Conservation (phyloP, 2,113 vertebrate species). For the Larimichthys crocea region DNA sequence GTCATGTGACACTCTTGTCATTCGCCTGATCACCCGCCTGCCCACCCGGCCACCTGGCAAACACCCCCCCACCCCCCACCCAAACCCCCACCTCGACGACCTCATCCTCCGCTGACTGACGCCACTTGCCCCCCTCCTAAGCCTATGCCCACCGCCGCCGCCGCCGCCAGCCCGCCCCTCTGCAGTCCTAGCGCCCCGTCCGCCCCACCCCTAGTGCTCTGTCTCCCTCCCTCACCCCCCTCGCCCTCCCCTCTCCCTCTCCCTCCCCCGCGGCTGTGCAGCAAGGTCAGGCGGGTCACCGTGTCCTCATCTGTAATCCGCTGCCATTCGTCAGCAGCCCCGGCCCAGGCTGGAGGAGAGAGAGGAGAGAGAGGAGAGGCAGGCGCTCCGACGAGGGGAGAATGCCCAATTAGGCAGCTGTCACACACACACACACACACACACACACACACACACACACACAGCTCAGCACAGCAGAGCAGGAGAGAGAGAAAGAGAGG, state of each 20-base stretch:
- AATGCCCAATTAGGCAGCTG: slow-evolving; percentile 99
- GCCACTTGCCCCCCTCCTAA: slow-evolving; percentile 73
- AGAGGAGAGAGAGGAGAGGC: slow-evolving; percentile 74
- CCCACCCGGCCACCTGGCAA: slow-evolving; percentile 88
- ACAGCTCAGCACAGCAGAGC: slow-evolving; percentile 70
- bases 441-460: slow-evolving; percentile 77
- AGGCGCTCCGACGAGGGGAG: slow-evolving; percentile 94
- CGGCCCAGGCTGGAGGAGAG: slow-evolving; percentile 89
- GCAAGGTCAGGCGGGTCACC: slow-evolving; percentile 97
- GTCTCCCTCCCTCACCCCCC: slow-evolving; percentile 30
- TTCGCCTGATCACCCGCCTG: slow-evolving; percentile 73
- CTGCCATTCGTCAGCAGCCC: slow-evolving; percentile 98
- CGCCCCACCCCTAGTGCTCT: slow-evolving; percentile 74
- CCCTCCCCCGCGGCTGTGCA: slow-evolving; percentile 86
- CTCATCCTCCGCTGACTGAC: slow-evolving; percentile 93
- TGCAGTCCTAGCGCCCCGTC: slow-evolving; percentile 84
- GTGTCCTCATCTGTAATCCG: slow-evolving; percentile 99
- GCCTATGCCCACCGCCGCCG: slow-evolving; percentile 76
- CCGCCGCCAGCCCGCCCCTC: slow-evolving; percentile 67
- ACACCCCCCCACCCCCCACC: slow-evolving; percentile 64
- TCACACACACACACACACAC: slow-evolving; percentile 87
- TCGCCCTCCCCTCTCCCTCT: slow-evolving; percentile 15
- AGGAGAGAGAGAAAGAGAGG: slow-evolving; percentile 22
- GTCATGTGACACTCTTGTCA: slow-evolving; percentile 95
- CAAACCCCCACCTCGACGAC: slow-evolving; percentile 83